These are phyloP conservation scores for Ranitomeya variabilis DNA, from an alignment of 2,113 vertebrate genomes.

Conservation along the genomic window DNA sequence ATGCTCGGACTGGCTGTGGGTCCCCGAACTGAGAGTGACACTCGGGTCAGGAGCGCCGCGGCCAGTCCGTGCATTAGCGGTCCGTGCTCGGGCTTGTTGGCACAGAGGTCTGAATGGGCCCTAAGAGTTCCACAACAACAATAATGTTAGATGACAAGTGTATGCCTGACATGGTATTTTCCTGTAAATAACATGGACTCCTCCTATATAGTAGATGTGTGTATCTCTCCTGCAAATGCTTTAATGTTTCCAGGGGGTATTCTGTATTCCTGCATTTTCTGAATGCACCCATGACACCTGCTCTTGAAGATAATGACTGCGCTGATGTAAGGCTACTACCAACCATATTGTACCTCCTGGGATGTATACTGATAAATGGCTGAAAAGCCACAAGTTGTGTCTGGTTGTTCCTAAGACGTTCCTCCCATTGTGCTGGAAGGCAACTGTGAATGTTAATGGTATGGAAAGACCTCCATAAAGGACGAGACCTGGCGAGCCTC, in stretches of 20 bases:
- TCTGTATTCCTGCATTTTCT: not conserved
- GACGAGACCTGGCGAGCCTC: not conserved
- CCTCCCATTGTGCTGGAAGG: not conserved
- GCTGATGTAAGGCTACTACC: not conserved
- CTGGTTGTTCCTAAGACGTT: not conserved
- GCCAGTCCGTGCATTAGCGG: too few species aligned
- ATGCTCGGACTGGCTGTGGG: too few species aligned
- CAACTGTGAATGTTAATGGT: conserved; percentile 33
- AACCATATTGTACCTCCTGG: not conserved
- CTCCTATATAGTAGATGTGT: not conserved
- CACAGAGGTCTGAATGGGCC: too few species aligned
- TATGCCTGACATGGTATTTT: not conserved
- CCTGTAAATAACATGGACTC: not conserved
- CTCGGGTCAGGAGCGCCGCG: too few species aligned
- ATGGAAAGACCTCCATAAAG: conserved; percentile 43
- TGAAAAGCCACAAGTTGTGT: not conserved
- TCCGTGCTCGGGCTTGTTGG: too few species aligned
- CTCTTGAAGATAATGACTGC: not conserved
- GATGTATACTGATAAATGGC: not conserved
- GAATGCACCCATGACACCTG: not conserved
- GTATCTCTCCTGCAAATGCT: not conserved
- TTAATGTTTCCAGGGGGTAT: not conserved
- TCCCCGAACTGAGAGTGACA: too few species aligned
- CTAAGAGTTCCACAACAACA: too few species aligned
- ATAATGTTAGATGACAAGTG: too few species aligned